phyloP scores from a whole-genome alignment of 2,113 vertebrate genomes.

The Eudyptes chrysolophus region DNA sequence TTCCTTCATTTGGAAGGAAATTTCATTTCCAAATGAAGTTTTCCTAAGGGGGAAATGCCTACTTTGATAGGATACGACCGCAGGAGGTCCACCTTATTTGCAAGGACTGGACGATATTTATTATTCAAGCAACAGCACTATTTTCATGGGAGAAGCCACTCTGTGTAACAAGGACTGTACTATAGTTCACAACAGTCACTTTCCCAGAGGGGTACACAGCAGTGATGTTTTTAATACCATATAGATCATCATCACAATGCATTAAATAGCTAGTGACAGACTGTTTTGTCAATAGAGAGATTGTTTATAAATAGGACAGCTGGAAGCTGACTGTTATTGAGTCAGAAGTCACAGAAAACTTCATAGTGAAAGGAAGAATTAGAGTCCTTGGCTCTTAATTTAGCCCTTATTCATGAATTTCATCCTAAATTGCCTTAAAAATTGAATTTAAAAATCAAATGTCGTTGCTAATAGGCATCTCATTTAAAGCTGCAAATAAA shows the following conservation, averaged over 20 bases:
- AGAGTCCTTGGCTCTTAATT: not conserved
- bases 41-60: not conserved
- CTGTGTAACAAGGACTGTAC: not conserved
- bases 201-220: not conserved
- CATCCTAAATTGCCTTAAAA: not conserved
- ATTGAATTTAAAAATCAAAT: not conserved
- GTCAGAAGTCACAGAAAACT: constrained; percentile 48
- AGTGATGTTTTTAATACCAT: constrained; percentile 8
- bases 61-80: not conserved
- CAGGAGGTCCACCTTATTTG: not conserved
- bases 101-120: not conserved
- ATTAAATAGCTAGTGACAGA: constrained; percentile 62
- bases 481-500: not conserved
- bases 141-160: not conserved
- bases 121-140: not conserved
- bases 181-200: not conserved
- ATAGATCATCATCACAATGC: constrained; percentile 48
- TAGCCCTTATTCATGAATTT: not conserved
- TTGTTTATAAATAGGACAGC: constrained; percentile 56
- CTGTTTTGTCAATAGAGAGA: constrained; percentile 55
- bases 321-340: constrained; percentile 27
- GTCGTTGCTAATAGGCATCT: not conserved
- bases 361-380: not conserved
- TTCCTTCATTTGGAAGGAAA: too few relatives aligned
- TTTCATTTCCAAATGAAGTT: not conserved